Base-by-base conservation (phyloP, 2,888 invertebrate species). In the Epicampocera succincta region DNA sequence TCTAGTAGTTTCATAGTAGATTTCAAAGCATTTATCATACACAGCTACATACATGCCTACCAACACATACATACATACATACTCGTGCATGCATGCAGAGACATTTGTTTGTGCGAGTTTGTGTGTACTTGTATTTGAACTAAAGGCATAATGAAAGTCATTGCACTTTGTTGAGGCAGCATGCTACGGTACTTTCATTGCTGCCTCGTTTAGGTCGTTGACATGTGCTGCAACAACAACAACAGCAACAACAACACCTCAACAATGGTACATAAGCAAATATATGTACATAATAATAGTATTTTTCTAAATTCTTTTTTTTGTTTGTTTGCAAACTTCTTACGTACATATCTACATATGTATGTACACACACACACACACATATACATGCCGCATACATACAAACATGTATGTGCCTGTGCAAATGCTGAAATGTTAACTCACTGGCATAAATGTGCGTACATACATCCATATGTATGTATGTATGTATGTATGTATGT, bases 111-210 rank as follows among this genome's bases (percentile, higher is more conserved):
- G 12, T 56, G 11, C 54, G 19, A 11, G 11, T 38, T 9, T 71
- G 12, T 54, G 13, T 58, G 46, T 38, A 54, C 73, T 76, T 61
- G 54, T 38, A 54, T 79, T 76, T 61, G 54, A 65, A 61, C 71
- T 76, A 73, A 78, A 78, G 73, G 80, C 84, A 77, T 66, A 80
- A 84, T 76, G 85, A 84, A 85, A 84, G 85, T 85, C 84, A 85
- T 84, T 85, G 84, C 84, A 85, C 84, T 85, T 66, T 85, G 84
- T 60, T 65, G 78, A 76, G 56, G 68, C 75, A 75, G 65, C 60
- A 48, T 68, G 77, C 77, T 81, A 77, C 85, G 85, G 84, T 85
- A 85, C 85, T 85, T 85, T 84, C 85, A 84, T 84, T 84, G 84
- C 83, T 83, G 79, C 77, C 68, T 78, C 68, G 65, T 66, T 73